Percentiles rank a stretch among this genome's conserved stretches.
Evolutionary conservation across 2,797 vertebrate genomes (phyloP).

Genomic region (Diceros bicornis): DNA sequence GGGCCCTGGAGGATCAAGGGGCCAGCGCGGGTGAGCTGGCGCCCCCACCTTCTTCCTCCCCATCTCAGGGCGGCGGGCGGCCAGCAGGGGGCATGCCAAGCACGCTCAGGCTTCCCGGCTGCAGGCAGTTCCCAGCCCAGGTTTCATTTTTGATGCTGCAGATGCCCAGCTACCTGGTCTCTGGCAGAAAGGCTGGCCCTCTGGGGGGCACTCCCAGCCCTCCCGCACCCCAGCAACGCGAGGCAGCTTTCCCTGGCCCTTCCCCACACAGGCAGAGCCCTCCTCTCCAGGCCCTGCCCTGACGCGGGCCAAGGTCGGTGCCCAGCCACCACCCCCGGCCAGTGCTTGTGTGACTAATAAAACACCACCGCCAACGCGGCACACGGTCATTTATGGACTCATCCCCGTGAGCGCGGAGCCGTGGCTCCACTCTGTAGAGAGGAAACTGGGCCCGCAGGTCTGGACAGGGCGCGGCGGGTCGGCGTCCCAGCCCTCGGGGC

Average conservation of each 20-base stretch:
- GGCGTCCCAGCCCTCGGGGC: background rate
- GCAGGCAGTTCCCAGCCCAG: fast-evolving
- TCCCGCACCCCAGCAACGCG: background rate
- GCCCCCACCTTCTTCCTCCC: background rate
- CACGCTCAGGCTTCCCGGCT: fast-evolving
- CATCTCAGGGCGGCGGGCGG: fast-evolving
- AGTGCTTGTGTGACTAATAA: fast-evolving
- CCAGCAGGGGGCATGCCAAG: constrained; percentile 74
- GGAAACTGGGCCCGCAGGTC: background rate
- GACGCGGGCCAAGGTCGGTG: background rate
- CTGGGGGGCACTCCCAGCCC: background rate
- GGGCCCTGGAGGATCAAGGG: background rate
- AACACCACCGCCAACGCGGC: too few species aligned
- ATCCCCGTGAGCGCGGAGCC: fast-evolving
- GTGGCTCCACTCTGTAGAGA: background rate
- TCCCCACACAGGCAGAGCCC: background rate
- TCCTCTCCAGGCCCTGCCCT: background rate
- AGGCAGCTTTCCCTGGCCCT: background rate
- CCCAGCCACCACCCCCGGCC: background rate
- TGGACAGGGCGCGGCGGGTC: background rate
- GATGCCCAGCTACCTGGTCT: background rate
- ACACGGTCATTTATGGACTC: too few species aligned
- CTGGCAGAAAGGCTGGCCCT: background rate
- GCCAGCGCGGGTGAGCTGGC: fast-evolving
- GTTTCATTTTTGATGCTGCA: background rate